Evolutionary conservation across 2,888 invertebrate genomes (phyloP).

Genomic region (Nemurella pictetii): DNA sequence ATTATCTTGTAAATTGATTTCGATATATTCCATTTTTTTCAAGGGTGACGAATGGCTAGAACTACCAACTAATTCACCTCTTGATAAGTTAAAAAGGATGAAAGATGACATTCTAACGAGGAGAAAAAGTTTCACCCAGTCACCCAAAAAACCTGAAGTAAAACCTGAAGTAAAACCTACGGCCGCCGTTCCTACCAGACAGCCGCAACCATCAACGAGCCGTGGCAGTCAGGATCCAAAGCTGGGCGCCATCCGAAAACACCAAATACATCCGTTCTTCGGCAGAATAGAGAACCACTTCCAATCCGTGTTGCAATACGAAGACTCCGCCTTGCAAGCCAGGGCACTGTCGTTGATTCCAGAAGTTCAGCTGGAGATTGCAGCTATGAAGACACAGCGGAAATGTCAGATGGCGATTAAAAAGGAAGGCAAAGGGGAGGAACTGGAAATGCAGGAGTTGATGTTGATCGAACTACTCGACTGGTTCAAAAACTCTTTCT

Average conservation of each 20-base stretch:
- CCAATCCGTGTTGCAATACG: conserved; percentile 67
- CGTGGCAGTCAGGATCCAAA: background rate
- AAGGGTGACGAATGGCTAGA: conserved; percentile 39
- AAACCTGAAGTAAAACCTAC: background rate
- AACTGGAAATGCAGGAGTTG: conserved; percentile 67
- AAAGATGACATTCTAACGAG: conserved; percentile 31
- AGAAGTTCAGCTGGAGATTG: conserved; percentile 62
- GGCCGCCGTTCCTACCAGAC: background rate
- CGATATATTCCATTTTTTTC: background rate
- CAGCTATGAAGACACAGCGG: conserved; percentile 65
- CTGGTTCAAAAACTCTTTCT: conserved; percentile 95
- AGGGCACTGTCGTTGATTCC: conserved; percentile 71
- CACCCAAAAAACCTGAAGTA: background rate
- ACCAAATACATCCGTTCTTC: conserved; percentile 48
- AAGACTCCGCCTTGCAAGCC: conserved; percentile 65
- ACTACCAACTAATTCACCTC: conserved; percentile 26
- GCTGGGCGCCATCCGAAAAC: background rate
- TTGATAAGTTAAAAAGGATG: conserved; percentile 35
- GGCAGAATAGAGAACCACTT: conserved; percentile 55
- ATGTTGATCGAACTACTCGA: conserved; percentile 75
- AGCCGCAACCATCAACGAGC: background rate
- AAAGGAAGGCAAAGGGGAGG: conserved; percentile 48
- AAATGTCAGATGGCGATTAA: conserved; percentile 64
- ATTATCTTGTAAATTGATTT: background rate
- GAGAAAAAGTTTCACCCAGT: conserved; percentile 14